A percentile compares a stretch with the other conserved stretches of the same genome.
These are phyloP conservation scores for Eumacrocentrus americanus DNA, from an alignment of 2,888 invertebrate species.

Conservation along the genomic window DNA sequence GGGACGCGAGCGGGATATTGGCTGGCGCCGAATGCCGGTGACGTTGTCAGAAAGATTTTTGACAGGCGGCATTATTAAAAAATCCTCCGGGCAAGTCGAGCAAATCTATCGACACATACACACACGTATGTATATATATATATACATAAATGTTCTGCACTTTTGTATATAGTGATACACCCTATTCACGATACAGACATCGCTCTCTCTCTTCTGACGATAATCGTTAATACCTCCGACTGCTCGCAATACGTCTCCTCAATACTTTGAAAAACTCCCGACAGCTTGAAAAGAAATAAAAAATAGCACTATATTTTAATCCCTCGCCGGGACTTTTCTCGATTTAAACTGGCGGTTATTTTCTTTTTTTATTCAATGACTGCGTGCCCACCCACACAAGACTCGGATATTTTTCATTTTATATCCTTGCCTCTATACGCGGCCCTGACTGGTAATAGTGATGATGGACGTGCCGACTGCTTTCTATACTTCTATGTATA, in stretches of 20 bases:
- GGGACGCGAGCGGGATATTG: constrained; percentile 50
- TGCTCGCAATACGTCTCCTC: not conserved
- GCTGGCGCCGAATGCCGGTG: constrained; percentile 59
- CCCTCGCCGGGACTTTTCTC: constrained; percentile 2
- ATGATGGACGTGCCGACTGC: constrained; percentile 5
- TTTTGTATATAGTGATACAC: not conserved
- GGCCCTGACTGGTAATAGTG: too few species aligned
- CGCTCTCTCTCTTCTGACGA: not conserved
- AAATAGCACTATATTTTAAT: constrained; percentile 15
- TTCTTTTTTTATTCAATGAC: not conserved
- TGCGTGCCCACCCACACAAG: not conserved
- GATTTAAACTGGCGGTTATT: not conserved
- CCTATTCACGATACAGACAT: not conserved
- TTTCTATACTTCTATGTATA: not conserved
- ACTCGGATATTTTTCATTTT: not conserved
- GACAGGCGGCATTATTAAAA: constrained; percentile 58
- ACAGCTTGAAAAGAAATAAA: constrained; percentile 1
- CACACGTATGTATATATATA: constrained; percentile 1
- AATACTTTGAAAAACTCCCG: constrained; percentile 2
- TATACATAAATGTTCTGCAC: constrained; percentile 2
- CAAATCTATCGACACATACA: constrained; percentile 24
- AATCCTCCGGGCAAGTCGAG: constrained; percentile 33
- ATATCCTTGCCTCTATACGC: not conserved
- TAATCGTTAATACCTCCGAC: constrained; percentile 17
- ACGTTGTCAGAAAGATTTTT: constrained; percentile 56